Evolutionary conservation across 2,888 invertebrate species (phyloP).

Genomic region (Xanthia togata): DNA sequence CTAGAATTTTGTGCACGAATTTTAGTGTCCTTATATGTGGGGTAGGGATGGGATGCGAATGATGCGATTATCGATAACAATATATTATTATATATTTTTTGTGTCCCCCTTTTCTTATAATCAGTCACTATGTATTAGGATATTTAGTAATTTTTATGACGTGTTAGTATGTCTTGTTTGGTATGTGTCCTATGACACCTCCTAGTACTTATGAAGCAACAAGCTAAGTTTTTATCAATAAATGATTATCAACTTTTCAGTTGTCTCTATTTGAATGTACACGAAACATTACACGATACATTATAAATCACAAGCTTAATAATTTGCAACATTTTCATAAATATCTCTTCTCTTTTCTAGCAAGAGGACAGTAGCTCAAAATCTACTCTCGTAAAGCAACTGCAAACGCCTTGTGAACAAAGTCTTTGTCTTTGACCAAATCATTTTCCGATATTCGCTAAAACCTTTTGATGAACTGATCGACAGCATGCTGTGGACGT

Average conservation of each 20-base stretch:
- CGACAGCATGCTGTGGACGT: slow-evolving; percentile 25
- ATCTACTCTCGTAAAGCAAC: slow-evolving; percentile 13
- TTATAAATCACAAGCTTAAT: neutral
- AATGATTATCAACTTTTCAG: neutral
- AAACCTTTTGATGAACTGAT: slow-evolving; percentile 32
- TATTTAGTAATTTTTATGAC: too few relatives aligned
- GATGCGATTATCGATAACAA: slow-evolving; percentile 34
- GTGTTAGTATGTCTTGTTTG: too few relatives aligned
- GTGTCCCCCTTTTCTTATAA: too few relatives aligned
- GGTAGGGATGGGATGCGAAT: slow-evolving; percentile 48
- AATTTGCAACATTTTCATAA: neutral
- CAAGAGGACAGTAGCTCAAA: neutral
- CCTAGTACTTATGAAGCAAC: too few relatives aligned
- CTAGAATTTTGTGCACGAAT: slow-evolving; percentile 69
- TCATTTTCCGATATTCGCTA: slow-evolving; percentile 39
- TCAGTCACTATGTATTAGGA: too few relatives aligned
- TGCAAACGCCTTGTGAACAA: neutral
- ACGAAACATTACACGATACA: too few relatives aligned
- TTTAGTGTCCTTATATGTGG: slow-evolving; percentile 69
- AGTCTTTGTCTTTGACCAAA: slow-evolving; percentile 30
- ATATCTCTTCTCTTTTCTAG: neutral
- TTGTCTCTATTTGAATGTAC: neutral
- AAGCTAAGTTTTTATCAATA: neutral
- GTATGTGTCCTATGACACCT: too few relatives aligned
- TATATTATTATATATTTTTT: too few relatives aligned